Conservation (phyloP, 2,113 vertebrate genomes). For the Lonchura striata region DNA sequence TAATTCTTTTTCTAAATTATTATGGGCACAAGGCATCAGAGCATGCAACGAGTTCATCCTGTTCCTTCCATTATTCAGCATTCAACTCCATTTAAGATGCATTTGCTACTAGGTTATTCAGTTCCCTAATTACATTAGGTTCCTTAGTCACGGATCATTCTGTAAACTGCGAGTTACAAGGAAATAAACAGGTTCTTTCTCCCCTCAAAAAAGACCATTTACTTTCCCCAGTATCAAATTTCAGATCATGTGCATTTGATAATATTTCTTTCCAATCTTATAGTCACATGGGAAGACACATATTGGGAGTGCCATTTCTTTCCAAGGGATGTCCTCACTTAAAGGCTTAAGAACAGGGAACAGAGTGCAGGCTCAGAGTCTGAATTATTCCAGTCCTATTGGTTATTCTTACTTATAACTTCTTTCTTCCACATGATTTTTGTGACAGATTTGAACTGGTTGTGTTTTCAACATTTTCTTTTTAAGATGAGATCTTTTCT, state of each 20-base stretch:
- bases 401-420: not conserved
- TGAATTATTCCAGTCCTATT: not conserved
- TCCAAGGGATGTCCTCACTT: not conserved
- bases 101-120: constrained; percentile 16
- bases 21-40: not conserved
- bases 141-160: not conserved
- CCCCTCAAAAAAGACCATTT: not conserved
- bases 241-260: not conserved
- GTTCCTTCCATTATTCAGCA: not conserved
- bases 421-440: not conserved
- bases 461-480: not conserved
- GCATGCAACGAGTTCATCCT: not conserved
- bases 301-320: not conserved
- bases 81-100: not conserved
- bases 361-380: not conserved
- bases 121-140: not conserved
- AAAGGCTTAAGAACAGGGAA: not conserved
- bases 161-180: not conserved
- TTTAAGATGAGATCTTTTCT: not conserved
- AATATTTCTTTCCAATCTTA: not conserved
- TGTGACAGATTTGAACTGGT: not conserved
- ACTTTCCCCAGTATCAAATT: not conserved
- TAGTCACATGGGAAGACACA: not conserved
- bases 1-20: not conserved
- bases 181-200: not conserved